A percentile compares a stretch with the other conserved stretches of the same genome.
Conservation (phyloP, 2,888 invertebrate genomes). For the Himalopsyche kuldschensis region DNA sequence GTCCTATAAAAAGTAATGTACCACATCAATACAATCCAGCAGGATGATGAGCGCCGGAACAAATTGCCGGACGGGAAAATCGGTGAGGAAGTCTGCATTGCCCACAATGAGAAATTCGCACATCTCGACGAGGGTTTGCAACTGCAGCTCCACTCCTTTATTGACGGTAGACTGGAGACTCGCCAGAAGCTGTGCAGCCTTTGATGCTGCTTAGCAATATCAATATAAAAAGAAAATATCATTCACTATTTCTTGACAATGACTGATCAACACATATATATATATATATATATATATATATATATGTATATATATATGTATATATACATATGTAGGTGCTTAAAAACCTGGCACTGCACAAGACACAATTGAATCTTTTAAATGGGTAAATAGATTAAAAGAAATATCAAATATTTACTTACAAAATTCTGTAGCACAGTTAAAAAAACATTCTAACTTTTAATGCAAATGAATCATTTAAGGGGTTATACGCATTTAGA, state of each 20-base stretch:
- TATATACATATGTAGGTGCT: too few species aligned
- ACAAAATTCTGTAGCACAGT: too few species aligned
- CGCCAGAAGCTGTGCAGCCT: constrained; percentile 90
- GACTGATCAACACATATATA: too few species aligned
- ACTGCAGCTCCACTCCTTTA: constrained; percentile 92
- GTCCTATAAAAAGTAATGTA: constrained; percentile 45
- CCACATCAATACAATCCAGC: constrained; percentile 97
- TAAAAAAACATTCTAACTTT: too few species aligned
- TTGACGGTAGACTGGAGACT: constrained; percentile 92
- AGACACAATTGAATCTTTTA: too few species aligned
- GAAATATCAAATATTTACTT: too few species aligned
- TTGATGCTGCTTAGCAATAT: constrained; percentile 65
- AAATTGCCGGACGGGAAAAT: constrained; percentile 97
- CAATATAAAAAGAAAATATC: constrained; percentile 23
- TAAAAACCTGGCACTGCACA: too few species aligned
- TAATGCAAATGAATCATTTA: too few species aligned
- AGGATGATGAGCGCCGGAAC: constrained; percentile 92
- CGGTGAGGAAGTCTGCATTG: constrained; percentile 96
- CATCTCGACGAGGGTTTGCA: constrained; percentile 97
- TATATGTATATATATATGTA: too few species aligned
- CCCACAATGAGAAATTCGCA: constrained; percentile 98
- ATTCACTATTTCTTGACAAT: neutral
- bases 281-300: too few species aligned
- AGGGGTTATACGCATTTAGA: too few species aligned
- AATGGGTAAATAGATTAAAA: too few species aligned